These are phyloP conservation scores for Chaetorhynchus papuensis DNA, from an alignment of 2,113 vertebrate genomes.

Conservation along the genomic window DNA sequence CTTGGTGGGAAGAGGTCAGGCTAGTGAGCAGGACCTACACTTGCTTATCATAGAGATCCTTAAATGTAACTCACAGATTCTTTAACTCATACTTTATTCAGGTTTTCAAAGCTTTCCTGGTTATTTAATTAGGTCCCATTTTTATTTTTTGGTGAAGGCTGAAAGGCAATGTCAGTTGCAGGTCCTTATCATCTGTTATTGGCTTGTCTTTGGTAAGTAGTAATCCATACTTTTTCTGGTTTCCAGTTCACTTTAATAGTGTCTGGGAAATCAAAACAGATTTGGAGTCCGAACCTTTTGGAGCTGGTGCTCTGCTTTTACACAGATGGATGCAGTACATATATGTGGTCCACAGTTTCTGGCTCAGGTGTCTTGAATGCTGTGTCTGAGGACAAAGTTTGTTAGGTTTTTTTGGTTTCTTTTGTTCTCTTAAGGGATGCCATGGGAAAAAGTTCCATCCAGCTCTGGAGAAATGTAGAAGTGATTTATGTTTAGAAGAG, in stretches of 20 bases:
- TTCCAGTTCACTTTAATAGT: not conserved
- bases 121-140: not conserved
- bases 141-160: not conserved
- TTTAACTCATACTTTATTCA: not conserved
- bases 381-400: not conserved
- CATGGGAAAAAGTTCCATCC: not conserved
- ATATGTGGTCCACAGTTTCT: not conserved
- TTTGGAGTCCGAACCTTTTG: not conserved
- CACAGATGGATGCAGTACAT: not conserved
- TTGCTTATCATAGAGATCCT: not conserved
- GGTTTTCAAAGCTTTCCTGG: not conserved
- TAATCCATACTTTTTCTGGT: not conserved
- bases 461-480: not conserved
- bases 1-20: not conserved
- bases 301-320: not conserved
- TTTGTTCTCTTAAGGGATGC: not conserved
- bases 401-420: no score
- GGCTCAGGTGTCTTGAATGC: not conserved
- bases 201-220: not conserved
- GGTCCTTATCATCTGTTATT: not conserved
- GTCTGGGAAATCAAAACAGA: not conserved
- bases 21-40: not conserved
- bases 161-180: not conserved
- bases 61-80: not conserved
- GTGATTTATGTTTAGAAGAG: not conserved